Conservation (phyloP, 1,140 invertebrate species). For the Drosophila asahinai region DNA sequence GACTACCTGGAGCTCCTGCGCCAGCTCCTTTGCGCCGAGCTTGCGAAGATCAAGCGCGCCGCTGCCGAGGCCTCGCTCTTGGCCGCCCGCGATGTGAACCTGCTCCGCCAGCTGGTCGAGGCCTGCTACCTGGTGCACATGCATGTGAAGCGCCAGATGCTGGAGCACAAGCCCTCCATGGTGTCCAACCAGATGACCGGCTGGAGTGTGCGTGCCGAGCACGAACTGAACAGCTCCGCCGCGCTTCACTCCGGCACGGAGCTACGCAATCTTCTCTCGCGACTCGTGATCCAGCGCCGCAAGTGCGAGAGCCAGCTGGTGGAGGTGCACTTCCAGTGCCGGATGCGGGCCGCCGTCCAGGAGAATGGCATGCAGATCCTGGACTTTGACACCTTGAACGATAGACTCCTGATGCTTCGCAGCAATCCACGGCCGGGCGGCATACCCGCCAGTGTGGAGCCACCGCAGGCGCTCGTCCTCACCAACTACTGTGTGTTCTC, state of each 20-base stretch:
- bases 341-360: constrained; percentile 18
- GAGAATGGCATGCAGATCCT: constrained; percentile 48
- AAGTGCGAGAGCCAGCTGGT: constrained; percentile 11
- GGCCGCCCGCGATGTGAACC: constrained; percentile 89
- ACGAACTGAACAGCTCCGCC: constrained; percentile 87
- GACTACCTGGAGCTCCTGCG: constrained; percentile 89
- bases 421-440: constrained; percentile 85
- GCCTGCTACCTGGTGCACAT: constrained; percentile 85
- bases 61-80: constrained; percentile 88
- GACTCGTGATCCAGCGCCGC: constrained; percentile 85
- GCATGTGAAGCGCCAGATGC: constrained; percentile 85
- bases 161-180: constrained; percentile 86
- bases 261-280: constrained; percentile 88
- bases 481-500: constrained; percentile 55
- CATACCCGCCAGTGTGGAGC: constrained; percentile 88
- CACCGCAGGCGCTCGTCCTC: constrained; percentile 39
- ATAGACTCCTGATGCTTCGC: constrained; percentile 14
- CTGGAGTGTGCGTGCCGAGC: constrained; percentile 87
- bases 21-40: constrained; percentile 87
- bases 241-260: constrained; percentile 88
- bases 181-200: constrained; percentile 87
- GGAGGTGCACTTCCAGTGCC: constrained; percentile 24
- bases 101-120: constrained; percentile 88
- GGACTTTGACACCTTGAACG: constrained; percentile 31
- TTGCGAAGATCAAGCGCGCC: constrained; percentile 86